phyloP scores from a whole-genome alignment of 2,113 vertebrate genomes.

The Oenanthe oenanthe region DNA sequence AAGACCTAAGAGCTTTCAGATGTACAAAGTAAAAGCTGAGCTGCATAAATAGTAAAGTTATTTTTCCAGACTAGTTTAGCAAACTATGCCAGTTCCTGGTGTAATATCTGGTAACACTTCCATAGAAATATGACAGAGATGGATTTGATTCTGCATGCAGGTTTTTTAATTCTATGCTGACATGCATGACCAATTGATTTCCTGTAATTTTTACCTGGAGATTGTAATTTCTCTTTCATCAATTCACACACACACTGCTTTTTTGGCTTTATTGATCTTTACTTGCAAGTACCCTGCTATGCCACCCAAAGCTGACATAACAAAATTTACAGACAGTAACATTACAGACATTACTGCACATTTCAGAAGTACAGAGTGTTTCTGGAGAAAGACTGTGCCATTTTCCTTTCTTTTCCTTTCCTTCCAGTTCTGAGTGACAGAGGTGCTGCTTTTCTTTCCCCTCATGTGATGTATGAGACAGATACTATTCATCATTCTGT shows the following conservation, averaged over 20 bases:
- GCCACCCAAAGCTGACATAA: background rate
- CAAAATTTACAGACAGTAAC: background rate
- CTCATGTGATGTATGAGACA: background rate
- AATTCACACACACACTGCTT: background rate
- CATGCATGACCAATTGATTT: background rate
- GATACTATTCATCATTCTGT: background rate
- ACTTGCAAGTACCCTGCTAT: background rate
- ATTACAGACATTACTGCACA: background rate
- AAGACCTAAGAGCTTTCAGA: background rate
- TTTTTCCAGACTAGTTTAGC: background rate
- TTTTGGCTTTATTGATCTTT: background rate
- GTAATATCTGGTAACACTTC: background rate
- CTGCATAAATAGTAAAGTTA: background rate
- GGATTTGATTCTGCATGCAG: background rate
- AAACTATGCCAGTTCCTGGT: background rate
- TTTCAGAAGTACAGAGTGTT: background rate
- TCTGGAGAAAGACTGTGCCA: background rate
- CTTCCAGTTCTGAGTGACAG: background rate
- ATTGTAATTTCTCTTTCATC: background rate
- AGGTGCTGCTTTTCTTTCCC: background rate
- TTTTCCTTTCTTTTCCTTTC: background rate
- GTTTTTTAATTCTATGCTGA: background rate
- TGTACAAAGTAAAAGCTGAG: background rate
- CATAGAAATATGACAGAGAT: background rate
- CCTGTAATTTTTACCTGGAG: background rate